These are phyloP conservation scores for Crocallis elinguaria DNA, from an alignment of 2,888 invertebrate species.

Conservation along the genomic window DNA sequence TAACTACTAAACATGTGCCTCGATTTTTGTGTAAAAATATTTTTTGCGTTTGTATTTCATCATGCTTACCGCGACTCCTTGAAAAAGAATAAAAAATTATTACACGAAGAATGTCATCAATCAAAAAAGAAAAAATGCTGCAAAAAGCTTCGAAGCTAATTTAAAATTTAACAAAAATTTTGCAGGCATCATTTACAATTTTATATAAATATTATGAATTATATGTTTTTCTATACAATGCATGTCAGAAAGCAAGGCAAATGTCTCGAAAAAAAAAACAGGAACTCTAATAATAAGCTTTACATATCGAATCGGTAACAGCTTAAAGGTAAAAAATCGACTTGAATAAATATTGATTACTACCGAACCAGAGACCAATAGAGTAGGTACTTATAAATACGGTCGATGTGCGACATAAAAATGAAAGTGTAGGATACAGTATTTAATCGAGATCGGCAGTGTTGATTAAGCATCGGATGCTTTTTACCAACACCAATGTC, in stretches of 20 bases:
- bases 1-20: conserved; percentile 76
- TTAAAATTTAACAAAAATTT: not conserved
- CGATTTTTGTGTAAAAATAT: conserved; percentile 75
- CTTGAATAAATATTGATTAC: not conserved
- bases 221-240: too few relatives aligned
- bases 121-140: not conserved
- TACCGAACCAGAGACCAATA: not conserved
- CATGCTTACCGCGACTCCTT: conserved; percentile 53
- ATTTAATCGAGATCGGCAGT: not conserved
- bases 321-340: not conserved
- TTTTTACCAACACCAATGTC: conserved; percentile 8
- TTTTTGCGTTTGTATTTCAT: conserved; percentile 60
- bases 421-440: not conserved
- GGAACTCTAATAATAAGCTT: not conserved
- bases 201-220: not conserved
- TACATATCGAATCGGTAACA: not conserved
- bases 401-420: not conserved
- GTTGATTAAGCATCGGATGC: not conserved
- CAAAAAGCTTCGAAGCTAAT: not conserved
- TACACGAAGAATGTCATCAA: too few relatives aligned
- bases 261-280: too few relatives aligned
- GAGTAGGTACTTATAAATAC: not conserved
- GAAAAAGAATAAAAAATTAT: conserved; percentile 21
- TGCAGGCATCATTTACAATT: too few relatives aligned
- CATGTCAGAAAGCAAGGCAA: not conserved